Percentiles rank a stretch among this genome's conserved stretches.
Conservation (phyloP, 2,113 vertebrate species). For the Nematolebias whitei region DNA sequence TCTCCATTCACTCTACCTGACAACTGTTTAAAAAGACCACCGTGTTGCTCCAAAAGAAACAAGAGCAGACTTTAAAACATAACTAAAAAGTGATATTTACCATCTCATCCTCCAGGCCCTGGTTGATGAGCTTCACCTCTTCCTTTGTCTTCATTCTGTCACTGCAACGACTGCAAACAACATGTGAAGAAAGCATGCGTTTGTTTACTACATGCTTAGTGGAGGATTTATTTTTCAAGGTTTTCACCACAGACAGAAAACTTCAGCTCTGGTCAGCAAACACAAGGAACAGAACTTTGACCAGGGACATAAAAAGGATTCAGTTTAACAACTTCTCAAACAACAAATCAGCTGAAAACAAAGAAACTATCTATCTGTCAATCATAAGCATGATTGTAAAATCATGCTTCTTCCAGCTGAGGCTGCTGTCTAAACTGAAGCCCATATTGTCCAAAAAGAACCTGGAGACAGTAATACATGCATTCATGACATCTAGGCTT, state of each 20-base stretch:
- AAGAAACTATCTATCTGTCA: too few species aligned
- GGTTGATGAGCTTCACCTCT: conserved; percentile 85
- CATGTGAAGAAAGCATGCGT: not conserved
- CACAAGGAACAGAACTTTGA: not conserved
- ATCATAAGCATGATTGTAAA: too few species aligned
- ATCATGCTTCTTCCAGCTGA: too few species aligned
- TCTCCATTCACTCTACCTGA: too few species aligned
- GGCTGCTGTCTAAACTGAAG: too few species aligned
- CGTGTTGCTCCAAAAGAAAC: too few species aligned
- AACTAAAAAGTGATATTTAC: conserved; percentile 68
- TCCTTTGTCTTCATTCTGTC: conserved; percentile 84
- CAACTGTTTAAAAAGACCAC: too few species aligned
- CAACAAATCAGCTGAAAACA: not conserved
- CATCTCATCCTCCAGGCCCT: conserved; percentile 92
- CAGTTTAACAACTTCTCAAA: conserved; percentile 6
- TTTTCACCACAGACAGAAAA: not conserved
- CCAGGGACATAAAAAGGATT: not conserved
- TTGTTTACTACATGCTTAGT: not conserved
- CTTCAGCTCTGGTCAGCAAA: not conserved
- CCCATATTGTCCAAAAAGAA: too few species aligned
- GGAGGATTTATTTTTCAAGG: not conserved
- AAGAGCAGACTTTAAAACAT: too few species aligned
- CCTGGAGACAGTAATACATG: too few species aligned
- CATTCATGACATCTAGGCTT: too few species aligned
- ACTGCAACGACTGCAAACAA: conserved; percentile 22